These are phyloP conservation scores for Macrochelys suwanniensis DNA, from an alignment of 2,797 vertebrate species.

Conservation along the genomic window DNA sequence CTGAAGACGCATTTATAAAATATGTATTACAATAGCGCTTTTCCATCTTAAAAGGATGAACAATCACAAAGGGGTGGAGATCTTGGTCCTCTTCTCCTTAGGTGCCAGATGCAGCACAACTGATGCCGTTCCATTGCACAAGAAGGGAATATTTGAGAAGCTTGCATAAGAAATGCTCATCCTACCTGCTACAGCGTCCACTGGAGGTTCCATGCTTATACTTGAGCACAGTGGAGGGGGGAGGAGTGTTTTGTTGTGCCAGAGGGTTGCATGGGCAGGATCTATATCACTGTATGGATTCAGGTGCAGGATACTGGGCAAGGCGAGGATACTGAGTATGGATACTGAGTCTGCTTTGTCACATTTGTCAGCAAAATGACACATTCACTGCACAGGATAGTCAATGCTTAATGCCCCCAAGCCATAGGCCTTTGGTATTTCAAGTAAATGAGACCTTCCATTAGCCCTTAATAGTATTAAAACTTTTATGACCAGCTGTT, in stretches of 20 bases:
- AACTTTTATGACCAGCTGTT: neutral
- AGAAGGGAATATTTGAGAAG: neutral
- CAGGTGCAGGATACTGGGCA: fast-evolving
- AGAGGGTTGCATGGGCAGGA: neutral
- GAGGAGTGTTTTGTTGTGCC: neutral
- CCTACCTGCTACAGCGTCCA: fast-evolving
- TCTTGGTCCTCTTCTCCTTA: neutral
- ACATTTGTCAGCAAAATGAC: neutral
- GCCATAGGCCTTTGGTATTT: fast-evolving
- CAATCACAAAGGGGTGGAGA: fast-evolving
- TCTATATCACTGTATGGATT: fast-evolving
- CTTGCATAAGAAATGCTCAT: neutral
- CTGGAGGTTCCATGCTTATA: neutral
- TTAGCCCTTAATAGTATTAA: neutral
- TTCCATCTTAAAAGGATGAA: fast-evolving
- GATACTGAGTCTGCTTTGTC: fast-evolving
- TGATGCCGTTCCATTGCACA: neutral
- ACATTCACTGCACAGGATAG: neutral
- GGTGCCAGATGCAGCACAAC: neutral
- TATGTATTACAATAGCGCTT: fast-evolving
- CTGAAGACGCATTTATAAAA: neutral
- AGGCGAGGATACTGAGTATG: neutral
- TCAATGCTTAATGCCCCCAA: neutral
- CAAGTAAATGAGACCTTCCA: fast-evolving
- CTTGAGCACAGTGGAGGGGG: neutral